Base-by-base conservation (phyloP, 2,797 vertebrate species). In the Momotus momota region DNA sequence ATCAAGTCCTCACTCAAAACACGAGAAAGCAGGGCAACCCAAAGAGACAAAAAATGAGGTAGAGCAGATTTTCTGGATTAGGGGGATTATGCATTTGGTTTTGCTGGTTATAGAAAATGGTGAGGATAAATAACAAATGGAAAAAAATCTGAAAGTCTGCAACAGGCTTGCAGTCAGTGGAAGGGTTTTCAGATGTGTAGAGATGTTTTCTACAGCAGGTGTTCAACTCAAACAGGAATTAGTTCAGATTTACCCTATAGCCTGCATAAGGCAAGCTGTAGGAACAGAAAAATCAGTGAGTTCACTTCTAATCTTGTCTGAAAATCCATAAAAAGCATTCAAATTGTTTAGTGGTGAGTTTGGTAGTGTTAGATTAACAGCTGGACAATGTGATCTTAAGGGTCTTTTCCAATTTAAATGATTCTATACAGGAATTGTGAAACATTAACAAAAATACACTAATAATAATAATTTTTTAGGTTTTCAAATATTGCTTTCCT, bases 81-180 rank as follows among this genome's bases (percentile, higher is more conserved):
- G n/a, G 19, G 10, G 9, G 23, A 64, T 41, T 49, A 60, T 2
- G 7, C 5, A 25, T 52, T 65, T 51, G 12, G 0, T 41, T 83
- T 46, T 40, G 6, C 33, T 19, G 7, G 6, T 58, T 75, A 71
- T 2, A 65, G 15, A 57, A 88, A 52, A 64, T 0, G 0, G 22
- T 21, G 20, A 75, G 22, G 31, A 52, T 29, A 73, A 77, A 22
- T 25, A 65, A 46, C 6, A 12, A 49, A 6, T 2, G 9, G 38
- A 84, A 70, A 11, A 38, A 29, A 35, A 35, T 66, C 1, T 55
- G 7, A 29, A 48, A 74, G 65, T 12, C 60, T 54, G 0, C 12
- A 46, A 12, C 7, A 6, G 13, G 27, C 12, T 79, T n/a, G 43
- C 49, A 61, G 54, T 22, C 70, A 35, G 19, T 45, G 2, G 8